Conservation (phyloP, 2,888 invertebrate genomes). For the Melieria omissa region DNA sequence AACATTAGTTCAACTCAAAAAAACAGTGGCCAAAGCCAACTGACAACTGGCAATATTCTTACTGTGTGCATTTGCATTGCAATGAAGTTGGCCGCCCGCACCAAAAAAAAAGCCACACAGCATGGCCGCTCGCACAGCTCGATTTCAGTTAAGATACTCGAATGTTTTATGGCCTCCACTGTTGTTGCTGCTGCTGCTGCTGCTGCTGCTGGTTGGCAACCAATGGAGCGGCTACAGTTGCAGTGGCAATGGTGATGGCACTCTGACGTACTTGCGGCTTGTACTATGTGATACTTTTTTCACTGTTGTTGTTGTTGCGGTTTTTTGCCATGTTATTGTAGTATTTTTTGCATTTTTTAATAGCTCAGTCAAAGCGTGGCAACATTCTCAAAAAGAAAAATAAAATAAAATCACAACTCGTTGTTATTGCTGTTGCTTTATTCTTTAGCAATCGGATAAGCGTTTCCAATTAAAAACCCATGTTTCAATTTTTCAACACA, state of each 20-base stretch:
- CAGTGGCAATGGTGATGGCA: too few relatives aligned
- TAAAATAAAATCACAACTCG: too few relatives aligned
- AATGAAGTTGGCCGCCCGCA: background rate
- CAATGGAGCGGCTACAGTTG: too few relatives aligned
- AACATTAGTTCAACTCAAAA: background rate
- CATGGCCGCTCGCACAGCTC: background rate
- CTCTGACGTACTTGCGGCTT: too few relatives aligned
- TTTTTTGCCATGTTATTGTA: too few relatives aligned
- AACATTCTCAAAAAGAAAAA: too few relatives aligned
- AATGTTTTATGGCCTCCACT: background rate
- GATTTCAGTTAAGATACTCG: background rate
- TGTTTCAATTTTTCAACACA: slow-evolving; percentile 22
- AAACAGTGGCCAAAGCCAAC: background rate
- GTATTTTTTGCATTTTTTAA: too few relatives aligned
- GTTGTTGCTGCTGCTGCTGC: background rate
- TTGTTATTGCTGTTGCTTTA: too few relatives aligned
- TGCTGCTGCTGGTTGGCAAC: background rate
- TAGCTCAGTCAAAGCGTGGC: too few relatives aligned
- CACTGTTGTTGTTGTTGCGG: too few relatives aligned
- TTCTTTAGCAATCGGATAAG: slow-evolving; percentile 12
- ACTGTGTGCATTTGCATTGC: background rate
- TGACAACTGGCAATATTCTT: background rate
- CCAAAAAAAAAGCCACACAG: too few relatives aligned
- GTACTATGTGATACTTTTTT: too few relatives aligned
- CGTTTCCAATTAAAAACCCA: slow-evolving; percentile 32